Conservation (phyloP, 2,797 vertebrate species). For the Cryptoblepharus egeriae region DNA sequence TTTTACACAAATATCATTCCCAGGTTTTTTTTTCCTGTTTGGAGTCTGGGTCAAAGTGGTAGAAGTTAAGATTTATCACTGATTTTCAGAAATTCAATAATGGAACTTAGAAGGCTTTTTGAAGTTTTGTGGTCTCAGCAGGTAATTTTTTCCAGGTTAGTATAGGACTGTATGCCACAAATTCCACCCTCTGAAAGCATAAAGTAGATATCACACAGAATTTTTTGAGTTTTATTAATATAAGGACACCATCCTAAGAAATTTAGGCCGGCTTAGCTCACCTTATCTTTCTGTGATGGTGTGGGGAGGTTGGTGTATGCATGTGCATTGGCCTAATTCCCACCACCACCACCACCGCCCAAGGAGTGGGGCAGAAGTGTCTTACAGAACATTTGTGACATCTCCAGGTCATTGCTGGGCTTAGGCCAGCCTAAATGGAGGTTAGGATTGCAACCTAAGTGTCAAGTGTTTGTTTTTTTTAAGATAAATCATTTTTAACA, state of each 20-base stretch:
- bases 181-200: constrained; percentile 73
- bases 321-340: too few relatives aligned
- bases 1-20: constrained; percentile 60
- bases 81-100: constrained; percentile 77
- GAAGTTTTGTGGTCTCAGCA: constrained; percentile 78
- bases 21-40: constrained; percentile 64
- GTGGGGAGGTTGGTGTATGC: too few relatives aligned
- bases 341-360: too few relatives aligned
- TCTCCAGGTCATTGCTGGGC: too few relatives aligned
- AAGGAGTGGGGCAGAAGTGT: too few relatives aligned
- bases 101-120: constrained; percentile 74
- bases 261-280: too few relatives aligned
- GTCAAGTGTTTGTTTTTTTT: not conserved
- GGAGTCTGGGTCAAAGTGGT: constrained; percentile 78
- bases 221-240: constrained; percentile 33
- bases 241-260: too few relatives aligned
- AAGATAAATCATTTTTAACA: constrained; percentile 16
- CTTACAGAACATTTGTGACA: too few relatives aligned
- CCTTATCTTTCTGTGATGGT: too few relatives aligned
- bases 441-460: too few relatives aligned
- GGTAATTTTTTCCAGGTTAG: constrained; percentile 60
- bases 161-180: constrained; percentile 63
- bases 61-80: constrained; percentile 79
- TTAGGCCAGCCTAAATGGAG: too few relatives aligned
- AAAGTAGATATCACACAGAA: constrained; percentile 48